Conservation (phyloP, 1,140 invertebrate species). For the Tetragonula clypearis region DNA sequence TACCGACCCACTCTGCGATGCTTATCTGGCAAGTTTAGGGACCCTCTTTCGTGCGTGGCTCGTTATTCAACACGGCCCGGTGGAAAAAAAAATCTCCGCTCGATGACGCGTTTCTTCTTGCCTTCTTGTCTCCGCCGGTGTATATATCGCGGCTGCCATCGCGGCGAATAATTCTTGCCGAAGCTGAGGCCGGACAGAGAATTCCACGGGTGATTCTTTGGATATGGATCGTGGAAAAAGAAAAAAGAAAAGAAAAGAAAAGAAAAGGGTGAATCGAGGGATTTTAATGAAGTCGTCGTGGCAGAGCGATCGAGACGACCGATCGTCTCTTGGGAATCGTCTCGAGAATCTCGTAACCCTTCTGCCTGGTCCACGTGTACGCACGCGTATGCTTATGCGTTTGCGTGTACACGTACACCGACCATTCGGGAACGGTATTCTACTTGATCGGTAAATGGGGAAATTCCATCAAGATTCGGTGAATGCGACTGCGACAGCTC, state of each 20-base stretch:
- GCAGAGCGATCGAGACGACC: not conserved
- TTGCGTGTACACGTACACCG: not conserved
- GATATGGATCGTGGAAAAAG: not conserved
- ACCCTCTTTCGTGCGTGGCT: slow-evolving; percentile 37
- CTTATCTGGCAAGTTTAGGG: slow-evolving; percentile 72
- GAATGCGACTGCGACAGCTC: slow-evolving; percentile 48
- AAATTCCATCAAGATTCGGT: slow-evolving; percentile 46
- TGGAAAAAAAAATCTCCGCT: slow-evolving; percentile 32
- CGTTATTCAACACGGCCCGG: slow-evolving; percentile 46
- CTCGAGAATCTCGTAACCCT: not conserved
- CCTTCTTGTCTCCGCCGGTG: not conserved
- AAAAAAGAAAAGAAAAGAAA: not conserved
- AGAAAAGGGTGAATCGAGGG: not conserved
- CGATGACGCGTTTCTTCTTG: slow-evolving; percentile 53
- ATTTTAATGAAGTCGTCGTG: slow-evolving; percentile 36
- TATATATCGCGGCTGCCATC: slow-evolving; percentile 40
- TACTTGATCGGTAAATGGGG: slow-evolving; percentile 18
- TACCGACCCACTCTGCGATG: slow-evolving; percentile 67
- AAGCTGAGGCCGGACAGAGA: not conserved
- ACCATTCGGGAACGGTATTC: not conserved
- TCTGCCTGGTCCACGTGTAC: not conserved
- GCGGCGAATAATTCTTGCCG: not conserved
- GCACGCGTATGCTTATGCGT: not conserved
- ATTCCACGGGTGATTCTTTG: slow-evolving; percentile 20
- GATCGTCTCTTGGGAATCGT: not conserved